Conservation (phyloP, 2,797 vertebrate species). For the Staurois parvus region DNA sequence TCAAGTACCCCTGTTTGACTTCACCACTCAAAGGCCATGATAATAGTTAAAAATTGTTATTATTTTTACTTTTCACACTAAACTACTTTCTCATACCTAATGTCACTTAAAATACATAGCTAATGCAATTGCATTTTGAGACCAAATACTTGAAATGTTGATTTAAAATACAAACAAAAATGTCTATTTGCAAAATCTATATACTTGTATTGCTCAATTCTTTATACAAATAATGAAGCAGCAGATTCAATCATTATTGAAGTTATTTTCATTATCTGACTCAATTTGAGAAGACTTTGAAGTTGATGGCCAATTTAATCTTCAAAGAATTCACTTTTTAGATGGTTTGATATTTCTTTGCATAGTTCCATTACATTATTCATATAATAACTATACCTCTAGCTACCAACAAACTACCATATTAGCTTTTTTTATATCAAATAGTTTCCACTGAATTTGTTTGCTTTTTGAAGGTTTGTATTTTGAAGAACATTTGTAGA, state of each 20-base stretch:
- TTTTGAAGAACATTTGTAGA: no score
- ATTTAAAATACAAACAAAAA: constrained; percentile 26
- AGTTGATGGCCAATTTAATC: constrained; percentile 45
- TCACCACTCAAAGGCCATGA: no score
- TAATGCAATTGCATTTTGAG: neutral
- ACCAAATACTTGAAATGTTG: neutral
- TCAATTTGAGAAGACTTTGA: constrained; percentile 36
- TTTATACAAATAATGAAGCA: constrained; percentile 41
- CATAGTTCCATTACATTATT: constrained; percentile 20
- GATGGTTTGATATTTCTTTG: constrained; percentile 41
- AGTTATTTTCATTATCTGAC: constrained; percentile 51
- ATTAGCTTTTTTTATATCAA: constrained; percentile 14
- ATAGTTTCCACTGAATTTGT: neutral
- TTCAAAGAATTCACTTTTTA: constrained; percentile 31
- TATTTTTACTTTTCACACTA: neutral
- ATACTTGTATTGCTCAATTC: constrained; percentile 29
- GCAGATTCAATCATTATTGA: constrained; percentile 40
- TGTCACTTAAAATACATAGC: no score
- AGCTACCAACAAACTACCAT: constrained; percentile 1
- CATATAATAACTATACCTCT: constrained; percentile 12
- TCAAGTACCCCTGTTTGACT: no score
- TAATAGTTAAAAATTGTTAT: no score
- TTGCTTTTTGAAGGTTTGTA: neutral
- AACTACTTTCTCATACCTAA: no score
- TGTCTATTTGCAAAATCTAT: constrained; percentile 27